Base-by-base conservation (phyloP, 2,797 vertebrate genomes). In the Triplophysa yarkandensis region DNA sequence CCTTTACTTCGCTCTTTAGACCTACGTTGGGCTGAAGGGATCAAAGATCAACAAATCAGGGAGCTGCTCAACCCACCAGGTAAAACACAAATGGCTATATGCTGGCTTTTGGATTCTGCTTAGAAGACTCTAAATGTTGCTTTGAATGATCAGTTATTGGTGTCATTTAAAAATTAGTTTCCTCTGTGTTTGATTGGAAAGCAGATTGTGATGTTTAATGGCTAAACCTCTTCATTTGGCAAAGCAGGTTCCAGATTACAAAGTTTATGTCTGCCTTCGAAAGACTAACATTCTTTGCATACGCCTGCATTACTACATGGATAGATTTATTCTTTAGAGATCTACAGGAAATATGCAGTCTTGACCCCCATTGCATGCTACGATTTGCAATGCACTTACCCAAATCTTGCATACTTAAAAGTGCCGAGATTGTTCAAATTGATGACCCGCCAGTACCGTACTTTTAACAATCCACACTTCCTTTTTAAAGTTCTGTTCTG, bases 1-100 rank as follows among this genome's bases (percentile, higher is more conserved):
- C 97, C 98, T 81, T 94, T 98, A 80, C 94, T 99, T 81, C 97
- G 96, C 82, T 95, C 95, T 69, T 91, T 99, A 75, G 97, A 99
- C 88, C 92, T 99, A 87, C 94, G 96, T 79, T 97, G 96, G 91
- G 94, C 96, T 79, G 95, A 96, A 4, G 96, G 95, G 58, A 93
- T 99, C 83, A 97, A 95, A 88, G 98, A 99, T 84, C 85, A 93
- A 73, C 97, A 98, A 87, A 95, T 99, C 86, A 93, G 95, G 89
- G 97, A 98, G 78, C 91, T 99, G 17, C 91, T 99, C 73, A 95
- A 90, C 2, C 95, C 98, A 82, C 93, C 95, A 78, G 93, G 95
- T 91, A 81, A 86, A 21, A 17, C n/a, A 6, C 8, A 7, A 39
- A 11, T 27, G 28, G 19, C 23, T 41, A 25, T 64, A 21, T 3